Evolutionary conservation across 2,888 invertebrate species (phyloP).

Genomic region (Pristionchus fissidentatus): DNA sequence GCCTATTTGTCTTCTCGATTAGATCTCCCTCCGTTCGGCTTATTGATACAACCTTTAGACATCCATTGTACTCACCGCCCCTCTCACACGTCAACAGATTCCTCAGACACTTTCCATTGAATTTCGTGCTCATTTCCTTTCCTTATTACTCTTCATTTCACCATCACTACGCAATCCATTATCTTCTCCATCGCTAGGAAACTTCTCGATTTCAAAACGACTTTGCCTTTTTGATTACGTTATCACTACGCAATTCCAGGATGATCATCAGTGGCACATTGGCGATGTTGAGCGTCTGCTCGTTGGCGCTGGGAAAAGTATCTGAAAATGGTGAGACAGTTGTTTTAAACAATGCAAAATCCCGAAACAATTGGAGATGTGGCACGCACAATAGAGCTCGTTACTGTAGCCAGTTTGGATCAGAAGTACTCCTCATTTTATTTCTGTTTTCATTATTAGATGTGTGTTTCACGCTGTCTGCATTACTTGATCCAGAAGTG

Average conservation of each 20-base stretch:
- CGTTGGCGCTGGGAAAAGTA: not conserved
- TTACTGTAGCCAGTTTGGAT: too few species aligned
- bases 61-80: too few species aligned
- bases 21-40: too few species aligned
- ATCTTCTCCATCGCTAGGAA: not conserved
- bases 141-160: not conserved
- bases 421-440: too few species aligned
- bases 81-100: not conserved
- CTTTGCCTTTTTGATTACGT: not conserved
- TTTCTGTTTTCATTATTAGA: too few species aligned
- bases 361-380: too few species aligned
- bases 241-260: not conserved
- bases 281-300: not conserved
- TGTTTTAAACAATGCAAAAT: too few species aligned
- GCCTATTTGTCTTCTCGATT: too few species aligned
- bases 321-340: slow-evolving; percentile 30
- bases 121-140: not conserved
- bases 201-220: not conserved
- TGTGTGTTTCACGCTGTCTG: too few species aligned
- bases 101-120: not conserved
- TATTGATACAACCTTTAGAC: too few species aligned
- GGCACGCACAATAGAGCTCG: not conserved
- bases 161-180: not conserved
- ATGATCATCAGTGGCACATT: not conserved
- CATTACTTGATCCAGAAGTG: too few species aligned